Conservation (phyloP, 2,797 vertebrate species). For the Numenius phaeopus region DNA sequence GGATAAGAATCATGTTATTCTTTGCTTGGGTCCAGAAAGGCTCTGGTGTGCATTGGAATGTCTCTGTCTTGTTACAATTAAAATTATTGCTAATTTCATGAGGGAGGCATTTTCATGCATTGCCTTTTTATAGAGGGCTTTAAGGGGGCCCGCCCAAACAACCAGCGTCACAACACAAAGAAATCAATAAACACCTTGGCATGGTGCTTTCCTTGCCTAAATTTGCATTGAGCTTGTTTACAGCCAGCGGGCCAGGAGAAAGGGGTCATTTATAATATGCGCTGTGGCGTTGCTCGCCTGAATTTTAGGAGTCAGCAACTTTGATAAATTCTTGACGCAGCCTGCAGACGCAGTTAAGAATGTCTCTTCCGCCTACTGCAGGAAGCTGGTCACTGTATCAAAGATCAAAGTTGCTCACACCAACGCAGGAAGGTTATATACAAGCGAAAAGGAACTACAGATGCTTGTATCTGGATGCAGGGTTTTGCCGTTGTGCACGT, state of each 20-base stretch:
- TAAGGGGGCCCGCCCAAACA: neutral
- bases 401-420: slow-evolving; percentile 36
- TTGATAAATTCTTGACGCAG: neutral
- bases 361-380: slow-evolving; percentile 11
- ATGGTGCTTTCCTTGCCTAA: neutral
- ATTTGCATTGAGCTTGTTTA: neutral
- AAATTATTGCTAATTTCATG: neutral
- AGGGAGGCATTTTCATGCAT: neutral
- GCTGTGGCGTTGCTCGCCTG: neutral
- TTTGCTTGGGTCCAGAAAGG: neutral
- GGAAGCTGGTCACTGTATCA: slow-evolving; percentile 51
- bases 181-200: neutral
- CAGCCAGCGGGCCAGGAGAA: neutral
- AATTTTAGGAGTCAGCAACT: slow-evolving; percentile 40
- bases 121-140: neutral
- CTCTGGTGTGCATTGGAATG: neutral
- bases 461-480: neutral
- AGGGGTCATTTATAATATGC: neutral
- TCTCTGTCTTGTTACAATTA: neutral
- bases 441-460: neutral
- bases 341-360: slow-evolving; percentile 1
- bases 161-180: neutral
- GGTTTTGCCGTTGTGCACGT: neutral
- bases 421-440: neutral
- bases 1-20: neutral